Evolutionary conservation across 2,888 invertebrate genomes (phyloP).

Genomic region (Oscheius onirici): DNA sequence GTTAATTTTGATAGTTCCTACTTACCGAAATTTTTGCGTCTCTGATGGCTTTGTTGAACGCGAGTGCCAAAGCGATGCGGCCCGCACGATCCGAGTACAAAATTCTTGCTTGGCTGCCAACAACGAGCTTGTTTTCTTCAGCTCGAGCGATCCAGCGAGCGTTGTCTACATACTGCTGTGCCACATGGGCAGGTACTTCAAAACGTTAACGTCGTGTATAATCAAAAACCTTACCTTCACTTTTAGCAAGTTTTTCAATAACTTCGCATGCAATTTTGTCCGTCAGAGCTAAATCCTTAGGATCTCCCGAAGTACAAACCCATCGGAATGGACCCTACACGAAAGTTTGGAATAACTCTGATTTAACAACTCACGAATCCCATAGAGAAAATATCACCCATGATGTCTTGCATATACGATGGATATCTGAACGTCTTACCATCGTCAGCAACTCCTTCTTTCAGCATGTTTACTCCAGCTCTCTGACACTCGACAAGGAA

Average conservation of each 20-base stretch:
- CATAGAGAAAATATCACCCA: conserved; percentile 77
- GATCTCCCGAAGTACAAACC: conserved; percentile 77
- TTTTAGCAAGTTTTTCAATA: conserved; percentile 72
- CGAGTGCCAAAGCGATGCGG: conserved; percentile 75
- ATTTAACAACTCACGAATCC: conserved; percentile 76
- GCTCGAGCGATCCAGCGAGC: conserved; percentile 77
- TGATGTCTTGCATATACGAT: conserved; percentile 71
- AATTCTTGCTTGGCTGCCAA: conserved; percentile 74
- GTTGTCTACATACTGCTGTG: conserved; percentile 77
- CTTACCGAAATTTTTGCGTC: conserved; percentile 48
- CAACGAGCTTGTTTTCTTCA: conserved; percentile 75
- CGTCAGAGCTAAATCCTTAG: conserved; percentile 74
- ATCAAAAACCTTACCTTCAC: conserved; percentile 43
- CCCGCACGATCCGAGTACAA: conserved; percentile 78
- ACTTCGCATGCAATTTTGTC: conserved; percentile 76
- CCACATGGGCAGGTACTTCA: conserved; percentile 74
- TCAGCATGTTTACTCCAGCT: conserved; percentile 75
- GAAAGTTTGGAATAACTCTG: no score
- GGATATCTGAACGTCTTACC: conserved; percentile 76
- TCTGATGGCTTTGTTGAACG: conserved; percentile 75
- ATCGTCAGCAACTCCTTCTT: conserved; percentile 71
- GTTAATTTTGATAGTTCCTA: neutral
- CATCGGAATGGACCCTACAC: conserved; percentile 77
- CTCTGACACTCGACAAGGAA: conserved; percentile 77
- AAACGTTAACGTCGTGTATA: neutral